These are phyloP conservation scores for Drosophila pseudoananassae DNA, from an alignment of 1,140 invertebrate species.

Conservation along the genomic window DNA sequence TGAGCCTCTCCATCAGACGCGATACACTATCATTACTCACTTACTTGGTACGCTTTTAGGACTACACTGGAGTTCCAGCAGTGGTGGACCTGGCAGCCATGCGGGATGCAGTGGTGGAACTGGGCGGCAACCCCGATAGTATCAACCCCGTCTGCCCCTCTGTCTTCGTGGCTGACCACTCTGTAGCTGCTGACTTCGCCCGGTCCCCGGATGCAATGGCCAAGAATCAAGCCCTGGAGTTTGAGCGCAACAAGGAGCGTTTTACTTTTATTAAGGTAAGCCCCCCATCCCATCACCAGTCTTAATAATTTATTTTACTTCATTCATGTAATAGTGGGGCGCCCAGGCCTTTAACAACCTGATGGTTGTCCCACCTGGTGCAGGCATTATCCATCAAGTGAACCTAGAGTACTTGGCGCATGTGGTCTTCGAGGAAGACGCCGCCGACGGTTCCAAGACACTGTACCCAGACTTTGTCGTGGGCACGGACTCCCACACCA, in stretches of 20 bases:
- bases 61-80: conserved; percentile 98
- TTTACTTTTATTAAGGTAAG: conserved; percentile 94
- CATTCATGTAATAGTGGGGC: conserved; percentile 90
- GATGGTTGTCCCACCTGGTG: conserved; percentile 98
- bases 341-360: conserved; percentile 98
- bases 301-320: background rate
- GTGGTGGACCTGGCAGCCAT: conserved; percentile 99
- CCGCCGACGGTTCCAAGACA: conserved; percentile 71
- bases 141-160: conserved; percentile 99
- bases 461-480: conserved; percentile 98
- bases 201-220: conserved; percentile 94
- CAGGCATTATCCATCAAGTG: conserved; percentile 99
- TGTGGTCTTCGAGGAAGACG: conserved; percentile 93
- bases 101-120: conserved; percentile 95
- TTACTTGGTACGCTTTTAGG: conserved; percentile 85
- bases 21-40: background rate
- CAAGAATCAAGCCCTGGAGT: conserved; percentile 98
- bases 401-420: conserved; percentile 98
- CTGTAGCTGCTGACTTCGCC: conserved; percentile 97
- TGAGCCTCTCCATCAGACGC: conserved; percentile 53
- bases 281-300: too few species aligned
- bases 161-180: conserved; percentile 99
- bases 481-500: conserved; percentile 99
- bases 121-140: conserved; percentile 95
- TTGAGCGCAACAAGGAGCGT: conserved; percentile 97